Conservation (phyloP, 2,888 invertebrate genomes). For the Pseudococcus jackbeardsleyi region DNA sequence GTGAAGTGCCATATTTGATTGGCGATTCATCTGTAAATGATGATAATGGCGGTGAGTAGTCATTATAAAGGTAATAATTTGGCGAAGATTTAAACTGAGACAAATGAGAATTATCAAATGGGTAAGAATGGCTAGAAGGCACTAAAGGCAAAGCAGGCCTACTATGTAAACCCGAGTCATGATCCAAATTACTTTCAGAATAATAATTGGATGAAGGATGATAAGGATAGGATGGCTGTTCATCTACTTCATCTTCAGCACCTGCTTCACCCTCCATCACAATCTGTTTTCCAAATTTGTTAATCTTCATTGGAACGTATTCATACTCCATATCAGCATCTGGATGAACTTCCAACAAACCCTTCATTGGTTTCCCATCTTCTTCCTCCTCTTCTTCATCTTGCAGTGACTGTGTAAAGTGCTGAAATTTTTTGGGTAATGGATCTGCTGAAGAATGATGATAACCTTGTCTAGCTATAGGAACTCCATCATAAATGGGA, state of each 20-base stretch:
- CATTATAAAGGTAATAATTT: background rate
- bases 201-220: background rate
- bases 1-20: constrained; percentile 57
- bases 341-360: constrained; percentile 60
- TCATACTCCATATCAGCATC: constrained; percentile 66
- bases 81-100: constrained; percentile 16
- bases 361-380: constrained; percentile 29
- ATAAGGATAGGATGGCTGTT: background rate
- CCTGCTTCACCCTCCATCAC: background rate
- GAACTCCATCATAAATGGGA: constrained; percentile 65
- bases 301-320: constrained; percentile 66
- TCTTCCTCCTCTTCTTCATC: constrained; percentile 58
- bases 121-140: constrained; percentile 15
- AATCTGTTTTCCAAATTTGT: constrained; percentile 65
- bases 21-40: background rate
- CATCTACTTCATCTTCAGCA: constrained; percentile 10
- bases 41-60: background rate
- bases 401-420: background rate
- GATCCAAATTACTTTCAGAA: background rate
- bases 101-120: constrained; percentile 18
- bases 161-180: background rate
- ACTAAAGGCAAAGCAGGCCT: background rate
- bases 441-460: background rate
- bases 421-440: background rate
- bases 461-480: background rate